phyloP scores from a whole-genome alignment of 2,113 vertebrate genomes.

The Paraplagusia blochii region DNA sequence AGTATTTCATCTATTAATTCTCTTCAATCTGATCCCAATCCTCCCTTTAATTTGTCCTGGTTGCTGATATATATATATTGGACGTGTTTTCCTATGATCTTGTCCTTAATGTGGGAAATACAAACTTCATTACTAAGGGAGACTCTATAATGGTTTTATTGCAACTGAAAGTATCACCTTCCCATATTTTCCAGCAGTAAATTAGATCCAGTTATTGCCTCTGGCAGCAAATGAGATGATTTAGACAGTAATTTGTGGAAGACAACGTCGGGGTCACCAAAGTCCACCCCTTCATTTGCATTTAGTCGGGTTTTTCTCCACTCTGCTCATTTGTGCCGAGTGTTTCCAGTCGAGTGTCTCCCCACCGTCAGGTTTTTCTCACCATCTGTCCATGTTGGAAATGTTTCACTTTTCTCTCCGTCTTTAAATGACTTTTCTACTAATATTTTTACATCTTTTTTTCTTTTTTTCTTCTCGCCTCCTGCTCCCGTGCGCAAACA shows the following conservation, averaged over 20 bases:
- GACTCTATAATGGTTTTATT: slow-evolving; percentile 25
- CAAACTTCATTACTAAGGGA: slow-evolving; percentile 41
- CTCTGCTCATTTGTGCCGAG: slow-evolving; percentile 20
- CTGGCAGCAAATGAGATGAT: slow-evolving; percentile 58
- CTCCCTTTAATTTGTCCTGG: no score
- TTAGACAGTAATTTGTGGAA: slow-evolving; percentile 51
- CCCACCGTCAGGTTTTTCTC: slow-evolving; percentile 21
- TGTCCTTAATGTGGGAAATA: slow-evolving; percentile 12
- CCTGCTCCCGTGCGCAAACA: not conserved
- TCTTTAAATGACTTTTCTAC: slow-evolving; percentile 4
- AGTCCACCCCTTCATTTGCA: slow-evolving; percentile 43
- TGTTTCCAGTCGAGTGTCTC: slow-evolving; percentile 39
- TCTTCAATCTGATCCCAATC: no score
- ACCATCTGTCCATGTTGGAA: slow-evolving; percentile 47
- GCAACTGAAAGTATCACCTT: slow-evolving; percentile 32
- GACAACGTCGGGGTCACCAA: slow-evolving; percentile 55
- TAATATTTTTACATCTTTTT: no score
- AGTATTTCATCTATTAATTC: no score
- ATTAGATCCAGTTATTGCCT: slow-evolving; percentile 59
- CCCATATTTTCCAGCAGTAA: slow-evolving; percentile 40
- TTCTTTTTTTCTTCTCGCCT: not conserved
- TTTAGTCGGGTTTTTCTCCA: slow-evolving; percentile 28
- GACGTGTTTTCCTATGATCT: not conserved
- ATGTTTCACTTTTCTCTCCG: slow-evolving; percentile 7
- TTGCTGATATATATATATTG: not conserved